Evolutionary conservation across 1,140 invertebrate species (phyloP).

Genomic region (Colletes gigas): DNA sequence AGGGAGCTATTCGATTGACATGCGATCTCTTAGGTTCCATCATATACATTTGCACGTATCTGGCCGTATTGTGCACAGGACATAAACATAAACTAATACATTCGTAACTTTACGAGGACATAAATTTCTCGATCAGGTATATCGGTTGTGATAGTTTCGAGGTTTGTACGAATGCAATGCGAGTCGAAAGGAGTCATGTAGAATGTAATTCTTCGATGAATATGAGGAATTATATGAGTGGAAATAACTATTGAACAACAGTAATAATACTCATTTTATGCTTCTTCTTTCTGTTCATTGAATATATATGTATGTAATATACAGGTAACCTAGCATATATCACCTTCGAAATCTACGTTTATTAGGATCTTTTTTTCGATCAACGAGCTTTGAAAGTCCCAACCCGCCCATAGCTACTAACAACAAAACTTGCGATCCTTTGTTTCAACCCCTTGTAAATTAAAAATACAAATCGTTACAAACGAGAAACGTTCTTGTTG

Average conservation of each 20-base stretch:
- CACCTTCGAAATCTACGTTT: no score
- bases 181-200: neutral
- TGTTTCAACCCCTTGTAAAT: no score
- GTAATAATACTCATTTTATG: no score
- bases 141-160: neutral
- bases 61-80: neutral
- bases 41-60: neutral
- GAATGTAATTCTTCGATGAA: neutral
- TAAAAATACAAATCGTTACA: no score
- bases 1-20: neutral
- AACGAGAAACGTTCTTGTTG: no score
- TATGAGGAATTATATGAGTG: neutral
- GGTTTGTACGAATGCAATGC: neutral
- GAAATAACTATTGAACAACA: neutral
- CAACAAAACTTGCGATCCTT: no score
- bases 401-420: no score
- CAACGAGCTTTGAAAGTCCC: no score
- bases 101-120: neutral
- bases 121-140: neutral
- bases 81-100: neutral
- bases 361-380: no score
- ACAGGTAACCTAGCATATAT: no score
- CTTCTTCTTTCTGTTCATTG: no score
- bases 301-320: no score
- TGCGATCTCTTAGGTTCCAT: neutral